phyloP scores from a whole-genome alignment of 2,113 vertebrate species.

The Antechinus flavipes region DNA sequence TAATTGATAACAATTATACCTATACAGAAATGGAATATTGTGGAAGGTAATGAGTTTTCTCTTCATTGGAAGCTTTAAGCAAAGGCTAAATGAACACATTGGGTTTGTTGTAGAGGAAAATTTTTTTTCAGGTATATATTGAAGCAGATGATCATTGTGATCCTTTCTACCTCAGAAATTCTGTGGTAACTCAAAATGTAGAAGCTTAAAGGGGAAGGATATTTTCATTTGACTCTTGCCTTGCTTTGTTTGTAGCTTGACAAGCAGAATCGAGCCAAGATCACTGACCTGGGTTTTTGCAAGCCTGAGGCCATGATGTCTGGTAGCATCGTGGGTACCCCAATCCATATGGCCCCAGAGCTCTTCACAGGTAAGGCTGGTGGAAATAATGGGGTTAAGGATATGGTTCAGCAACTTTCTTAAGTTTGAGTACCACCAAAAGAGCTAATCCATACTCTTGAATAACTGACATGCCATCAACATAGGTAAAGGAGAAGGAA shows the following conservation, averaged over 20 bases:
- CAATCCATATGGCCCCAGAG: constrained; percentile 99
- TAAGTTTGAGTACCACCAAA: neutral
- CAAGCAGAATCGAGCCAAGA: constrained; percentile 97
- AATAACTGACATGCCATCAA: neutral
- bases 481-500: neutral
- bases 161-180: neutral
- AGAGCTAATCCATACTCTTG: neutral
- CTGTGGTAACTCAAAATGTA: neutral
- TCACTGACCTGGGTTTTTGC: constrained; percentile 98
- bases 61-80: neutral
- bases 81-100: neutral
- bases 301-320: constrained; percentile 99
- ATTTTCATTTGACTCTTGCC: constrained; percentile 13
- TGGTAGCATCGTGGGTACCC: constrained; percentile 98
- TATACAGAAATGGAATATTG: neutral
- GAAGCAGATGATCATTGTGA: neutral
- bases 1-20: neutral
- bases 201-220: neutral
- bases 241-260: constrained; percentile 88
- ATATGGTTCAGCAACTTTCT: neutral
- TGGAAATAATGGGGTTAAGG: neutral
- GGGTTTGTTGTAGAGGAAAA: neutral
- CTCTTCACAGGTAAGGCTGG: constrained; percentile 94
- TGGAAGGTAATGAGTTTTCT: neutral
- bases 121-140: neutral